Percentiles rank a stretch among this genome's conserved stretches.
Conservation (phyloP, 2,888 invertebrate genomes). For the Euplexia lucipara region DNA sequence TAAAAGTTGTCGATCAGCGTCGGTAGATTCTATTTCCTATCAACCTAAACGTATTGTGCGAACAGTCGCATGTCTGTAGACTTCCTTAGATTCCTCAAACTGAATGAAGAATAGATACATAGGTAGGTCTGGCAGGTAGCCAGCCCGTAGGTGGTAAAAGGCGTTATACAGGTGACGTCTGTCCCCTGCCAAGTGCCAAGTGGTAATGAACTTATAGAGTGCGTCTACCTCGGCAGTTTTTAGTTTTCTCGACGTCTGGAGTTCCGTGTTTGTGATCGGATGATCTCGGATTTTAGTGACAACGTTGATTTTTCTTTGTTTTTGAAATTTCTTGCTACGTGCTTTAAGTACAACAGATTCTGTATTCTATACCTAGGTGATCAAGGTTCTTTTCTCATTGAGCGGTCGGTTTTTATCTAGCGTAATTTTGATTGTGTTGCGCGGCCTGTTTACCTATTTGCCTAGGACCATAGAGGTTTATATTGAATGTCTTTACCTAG, state of each 20-base stretch:
- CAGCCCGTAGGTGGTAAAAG: conserved; percentile 72
- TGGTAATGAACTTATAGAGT: conserved; percentile 86
- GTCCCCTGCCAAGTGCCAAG: conserved; percentile 84
- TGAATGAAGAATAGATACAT: conserved; percentile 67
- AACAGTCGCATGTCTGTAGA: conserved; percentile 8
- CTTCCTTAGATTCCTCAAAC: conserved; percentile 59
- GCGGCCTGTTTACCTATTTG: too few species aligned
- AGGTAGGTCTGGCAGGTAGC: conserved; percentile 74
- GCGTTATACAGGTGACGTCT: conserved; percentile 79
- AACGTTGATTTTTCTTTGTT: neutral
- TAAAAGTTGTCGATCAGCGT: neutral
- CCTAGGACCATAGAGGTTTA: too few species aligned
- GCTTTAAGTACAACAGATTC: too few species aligned
- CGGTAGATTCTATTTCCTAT: neutral
- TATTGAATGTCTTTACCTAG: too few species aligned
- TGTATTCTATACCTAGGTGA: too few species aligned
- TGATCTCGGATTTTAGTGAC: neutral
- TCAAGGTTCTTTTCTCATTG: too few species aligned
- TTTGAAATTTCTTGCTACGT: neutral
- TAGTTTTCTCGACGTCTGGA: conserved; percentile 42
- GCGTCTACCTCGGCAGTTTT: conserved; percentile 68
- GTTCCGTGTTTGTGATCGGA: conserved; percentile 21
- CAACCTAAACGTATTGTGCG: neutral
- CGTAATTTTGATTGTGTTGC: too few species aligned
- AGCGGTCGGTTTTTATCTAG: too few species aligned